Evolutionary conservation across 92 coral and sea anemone species (phyloP), one percentile per base, ranked within the genome.

Genomic region (Metridium senile): DNA sequence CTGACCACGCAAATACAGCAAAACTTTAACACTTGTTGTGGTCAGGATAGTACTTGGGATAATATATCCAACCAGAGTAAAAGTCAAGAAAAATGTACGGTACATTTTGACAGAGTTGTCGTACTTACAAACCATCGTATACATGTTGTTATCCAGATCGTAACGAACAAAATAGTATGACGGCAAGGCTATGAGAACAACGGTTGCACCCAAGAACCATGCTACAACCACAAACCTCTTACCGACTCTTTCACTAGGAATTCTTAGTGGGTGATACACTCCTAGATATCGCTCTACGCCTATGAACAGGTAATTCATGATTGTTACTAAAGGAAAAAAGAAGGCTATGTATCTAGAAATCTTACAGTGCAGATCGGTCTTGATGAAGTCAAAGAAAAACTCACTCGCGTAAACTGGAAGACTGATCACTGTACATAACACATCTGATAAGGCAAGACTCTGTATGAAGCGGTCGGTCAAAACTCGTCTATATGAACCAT

Each of bases 391-490:
- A 53, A 70, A 4, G 59, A n/a, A 70, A 26, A 35, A 32, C 20
- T 70, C 75, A 9, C n/a, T 21, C 23, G 62, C 1, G 20, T 7
- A n/a, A 11, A 39, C 52, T 6, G 75, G 58, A 26, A 65, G 71
- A 46, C 58, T 70, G 58, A 51, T 35, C 1, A 70, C 29, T 3
- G 29, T 11, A 22, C 75, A 21, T 20, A 70, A 58, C 11, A 70
- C 21, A 70, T 70, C 75, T 51, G 75, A 70, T 10, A 51, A 21
- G 30, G 75, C 75, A 25, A 70, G 62, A 18, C 75, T 70, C 4
- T 51, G 52, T 10, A 70, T 27, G 34, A 70, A 70, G 11, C 45
- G 20, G 21, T 65, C 71, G 16, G 68, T 62, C 31, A 62, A 19
- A 9, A 4, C 3, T 11, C 68, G 30, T 6, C 68, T 65, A 39